A percentile compares a stretch with the other conserved stretches of the same genome.
phyloP scores from a whole-genome alignment of 2,888 invertebrate genomes.

The Trypoxylon attenuatum region DNA sequence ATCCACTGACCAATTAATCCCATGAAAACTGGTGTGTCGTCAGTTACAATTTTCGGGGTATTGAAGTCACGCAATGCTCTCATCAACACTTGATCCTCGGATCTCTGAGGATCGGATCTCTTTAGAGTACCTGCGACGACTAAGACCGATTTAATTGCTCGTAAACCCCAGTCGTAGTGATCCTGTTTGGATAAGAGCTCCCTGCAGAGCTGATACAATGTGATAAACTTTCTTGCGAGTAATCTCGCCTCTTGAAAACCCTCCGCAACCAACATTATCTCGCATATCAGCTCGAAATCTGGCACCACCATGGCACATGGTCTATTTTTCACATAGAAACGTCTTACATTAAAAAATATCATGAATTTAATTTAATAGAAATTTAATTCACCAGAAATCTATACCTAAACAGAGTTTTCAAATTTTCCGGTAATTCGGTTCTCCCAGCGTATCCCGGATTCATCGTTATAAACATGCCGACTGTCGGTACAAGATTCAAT shows the following conservation, averaged over 20 bases:
- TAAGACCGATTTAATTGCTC: conserved; percentile 96
- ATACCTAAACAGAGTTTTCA: conserved; percentile 77
- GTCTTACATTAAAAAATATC: not conserved
- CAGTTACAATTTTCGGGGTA: conserved; percentile 94
- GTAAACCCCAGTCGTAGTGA: conserved; percentile 97
- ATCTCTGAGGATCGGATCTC: conserved; percentile 83
- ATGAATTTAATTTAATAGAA: not conserved
- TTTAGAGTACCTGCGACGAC: conserved; percentile 95
- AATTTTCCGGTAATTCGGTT: conserved; percentile 91
- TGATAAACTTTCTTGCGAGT: conserved; percentile 94
- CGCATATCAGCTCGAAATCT: conserved; percentile 95
- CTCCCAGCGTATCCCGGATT: conserved; percentile 97
- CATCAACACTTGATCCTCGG: conserved; percentile 96
- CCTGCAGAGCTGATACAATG: conserved; percentile 91
- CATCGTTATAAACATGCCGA: conserved; percentile 97
- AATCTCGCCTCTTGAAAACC: conserved; percentile 94
- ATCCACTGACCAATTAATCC: conserved; percentile 84
- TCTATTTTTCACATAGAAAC: conserved; percentile 74
- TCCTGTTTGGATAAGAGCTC: conserved; percentile 95
- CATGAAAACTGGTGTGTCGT: conserved; percentile 94
- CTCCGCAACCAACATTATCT: conserved; percentile 97
- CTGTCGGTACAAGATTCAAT: conserved; percentile 84
- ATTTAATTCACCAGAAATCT: no score
- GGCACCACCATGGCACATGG: conserved; percentile 99
- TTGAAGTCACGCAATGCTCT: conserved; percentile 95